Evolutionary conservation across 2,888 invertebrate genomes (phyloP), one percentile per base, ranked within the genome.

Genomic region (Pomacea canaliculata): DNA sequence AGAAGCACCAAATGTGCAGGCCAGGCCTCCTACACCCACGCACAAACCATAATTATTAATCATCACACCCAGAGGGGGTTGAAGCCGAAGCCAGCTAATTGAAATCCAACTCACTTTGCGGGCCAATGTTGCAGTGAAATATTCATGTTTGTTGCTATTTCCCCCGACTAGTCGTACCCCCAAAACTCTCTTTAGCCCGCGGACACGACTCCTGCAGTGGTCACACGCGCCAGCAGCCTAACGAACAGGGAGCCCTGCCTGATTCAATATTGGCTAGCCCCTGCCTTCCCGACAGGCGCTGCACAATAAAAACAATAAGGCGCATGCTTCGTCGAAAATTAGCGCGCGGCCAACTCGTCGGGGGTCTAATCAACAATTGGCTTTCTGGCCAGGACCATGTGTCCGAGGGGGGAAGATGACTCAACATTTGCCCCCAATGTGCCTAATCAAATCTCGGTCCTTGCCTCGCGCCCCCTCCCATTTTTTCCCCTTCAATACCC

Each of bases 361-460:
- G 37, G 70, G 59, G 70, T 19, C 70, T 51, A 70, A 70, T 70
- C 70, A 70, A 70, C 70, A 70, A 70, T 70, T 70, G 70, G 70
- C 70, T 70, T 70, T 70, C 70, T 70, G 70, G 70, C 70, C 56
- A 19, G 49, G 13, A 70, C 70, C 70, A 70, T 70, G 70, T 70
- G 70, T 70, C 70, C 70, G 18, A 70, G 23, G 70, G 70, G 60
- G 70, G 27, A 19, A 70, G 70, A 70, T 70, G 70, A 70, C 70
- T 70, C 70, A 70, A 70, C 70, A 60, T 70, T 70, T 70, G 70
- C 60, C 59, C 37, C 70, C 56, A 70, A 19, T 70, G 70, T 27
- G 23, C 56, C 70, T 70, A 70, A 70, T 70, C 59, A n/a, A 70
- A 70, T 70, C 70, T 49, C 60, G 56, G 48, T 27, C 27, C 13